A percentile compares a stretch with the other conserved stretches of the same genome.
Evolutionary conservation across 2,888 invertebrate genomes (phyloP).

Genomic region (Aphodius granarius): DNA sequence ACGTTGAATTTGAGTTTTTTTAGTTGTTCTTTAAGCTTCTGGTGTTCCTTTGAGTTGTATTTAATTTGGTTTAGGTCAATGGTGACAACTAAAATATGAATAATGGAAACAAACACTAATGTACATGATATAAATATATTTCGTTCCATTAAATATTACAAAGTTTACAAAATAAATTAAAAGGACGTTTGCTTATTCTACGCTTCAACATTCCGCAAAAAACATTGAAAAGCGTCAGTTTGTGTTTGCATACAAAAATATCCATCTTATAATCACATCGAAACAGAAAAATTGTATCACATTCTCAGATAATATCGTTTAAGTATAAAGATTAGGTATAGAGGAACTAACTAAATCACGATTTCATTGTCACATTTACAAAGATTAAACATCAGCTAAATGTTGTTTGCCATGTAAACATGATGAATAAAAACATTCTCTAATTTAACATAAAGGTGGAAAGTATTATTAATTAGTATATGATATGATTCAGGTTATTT

Average conservation of each 20-base stretch:
- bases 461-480: background rate
- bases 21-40: conserved; percentile 51
- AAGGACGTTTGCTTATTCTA: background rate
- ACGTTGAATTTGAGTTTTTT: conserved; percentile 53
- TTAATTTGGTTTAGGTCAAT: conserved; percentile 56
- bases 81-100: conserved; percentile 53
- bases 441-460: background rate
- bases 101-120: background rate
- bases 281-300: background rate
- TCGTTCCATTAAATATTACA: background rate
- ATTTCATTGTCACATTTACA: background rate
- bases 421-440: background rate
- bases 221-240: background rate
- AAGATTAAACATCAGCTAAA: background rate
- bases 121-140: background rate
- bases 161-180: background rate
- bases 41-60: conserved; percentile 55
- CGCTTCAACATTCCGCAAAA: background rate
- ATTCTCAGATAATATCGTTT: background rate
- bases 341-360: background rate
- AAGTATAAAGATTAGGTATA: background rate
- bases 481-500: background rate
- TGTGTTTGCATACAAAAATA: background rate
- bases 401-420: background rate
- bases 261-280: background rate